phyloP scores from a whole-genome alignment of 2,797 vertebrate species.

The Spinibarbus caldwelli region DNA sequence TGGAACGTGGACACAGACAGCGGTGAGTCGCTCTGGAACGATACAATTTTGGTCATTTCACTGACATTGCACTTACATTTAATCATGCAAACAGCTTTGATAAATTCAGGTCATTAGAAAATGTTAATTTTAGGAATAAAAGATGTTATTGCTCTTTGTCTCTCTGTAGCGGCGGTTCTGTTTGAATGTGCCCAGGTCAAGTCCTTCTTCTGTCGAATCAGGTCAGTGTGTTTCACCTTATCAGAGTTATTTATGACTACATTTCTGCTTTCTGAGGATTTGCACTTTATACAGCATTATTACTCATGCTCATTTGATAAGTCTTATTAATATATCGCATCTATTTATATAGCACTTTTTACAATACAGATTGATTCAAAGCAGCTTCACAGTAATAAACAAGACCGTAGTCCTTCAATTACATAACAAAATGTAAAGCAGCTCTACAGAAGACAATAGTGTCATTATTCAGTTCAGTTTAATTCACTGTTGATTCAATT shows the following conservation, averaged over 20 bases:
- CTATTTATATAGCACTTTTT: neutral
- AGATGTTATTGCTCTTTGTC: slow-evolving; percentile 16
- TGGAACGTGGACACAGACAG: slow-evolving; percentile 82
- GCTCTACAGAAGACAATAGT: neutral
- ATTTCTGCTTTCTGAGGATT: too few species aligned
- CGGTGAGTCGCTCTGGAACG: slow-evolving; percentile 70
- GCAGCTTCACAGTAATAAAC: neutral
- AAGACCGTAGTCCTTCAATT: neutral
- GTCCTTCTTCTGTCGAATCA: slow-evolving; percentile 93
- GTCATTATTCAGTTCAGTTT: neutral
- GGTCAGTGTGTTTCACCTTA: slow-evolving; percentile 79
- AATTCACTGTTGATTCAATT: neutral
- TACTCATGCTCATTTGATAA: neutral
- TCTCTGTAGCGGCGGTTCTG: slow-evolving; percentile 74
- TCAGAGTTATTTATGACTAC: too few species aligned
- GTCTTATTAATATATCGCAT: neutral
- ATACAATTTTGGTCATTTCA: too few species aligned
- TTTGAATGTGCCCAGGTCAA: slow-evolving; percentile 85
- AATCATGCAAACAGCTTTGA: too few species aligned
- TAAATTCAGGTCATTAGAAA: too few species aligned
- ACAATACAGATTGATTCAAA: neutral
- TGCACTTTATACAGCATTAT: neutral
- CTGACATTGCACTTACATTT: neutral
- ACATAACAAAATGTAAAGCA: neutral
- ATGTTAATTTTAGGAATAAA: neutral